Base-by-base conservation (phyloP, 2,797 vertebrate species). In the Clangula hyemalis region DNA sequence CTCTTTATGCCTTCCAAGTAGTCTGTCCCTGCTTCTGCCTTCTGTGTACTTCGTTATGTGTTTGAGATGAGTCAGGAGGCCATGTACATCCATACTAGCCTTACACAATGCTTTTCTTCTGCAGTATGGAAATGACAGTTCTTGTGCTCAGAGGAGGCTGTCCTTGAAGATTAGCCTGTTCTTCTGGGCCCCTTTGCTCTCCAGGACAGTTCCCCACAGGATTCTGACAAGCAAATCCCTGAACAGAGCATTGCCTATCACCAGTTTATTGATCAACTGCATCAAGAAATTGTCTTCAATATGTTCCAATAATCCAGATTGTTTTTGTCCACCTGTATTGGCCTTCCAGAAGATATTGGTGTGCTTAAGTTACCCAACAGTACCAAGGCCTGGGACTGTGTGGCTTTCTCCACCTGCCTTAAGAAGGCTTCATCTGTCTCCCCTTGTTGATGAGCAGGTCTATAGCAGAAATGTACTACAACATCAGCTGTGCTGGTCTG, bases 41-140 rank as follows among this genome's bases (percentile, higher is more conserved):
- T 71, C 4, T 3, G 10, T 49, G 41, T 9, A 11, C 13, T 85
- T 11, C 27, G 13, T 57, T 74, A 12, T 38, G 14, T 38, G 10
- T 62, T 32, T 62, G 15, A 79, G 34, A 7, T 58, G 6, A 86
- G 34, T 58, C 72, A 86, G 43, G 20, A 91, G 20, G 10, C 62
- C 27, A 32, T 0, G 0, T 47, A 58, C 15, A 71, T 62, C 68
- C 54, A 54, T 14, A 66, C 2, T 9, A 5, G 3, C 74, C 27
- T 72, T 62, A 11, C 34, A 15, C 27, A 86, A 71, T 30, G 27
- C 7, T 32, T 49, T 10, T 49, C 47, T 64, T 83, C 64, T 79
- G 64, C 53, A 77, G 47, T 86, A 58, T 20, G 21, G 15, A 19
- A 43, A 75, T 18, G 18, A 72, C 43, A 74, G 21, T 27, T 72